Evolutionary conservation across 2,113 vertebrate genomes (phyloP).

Genomic region (Apteryx mantelli): DNA sequence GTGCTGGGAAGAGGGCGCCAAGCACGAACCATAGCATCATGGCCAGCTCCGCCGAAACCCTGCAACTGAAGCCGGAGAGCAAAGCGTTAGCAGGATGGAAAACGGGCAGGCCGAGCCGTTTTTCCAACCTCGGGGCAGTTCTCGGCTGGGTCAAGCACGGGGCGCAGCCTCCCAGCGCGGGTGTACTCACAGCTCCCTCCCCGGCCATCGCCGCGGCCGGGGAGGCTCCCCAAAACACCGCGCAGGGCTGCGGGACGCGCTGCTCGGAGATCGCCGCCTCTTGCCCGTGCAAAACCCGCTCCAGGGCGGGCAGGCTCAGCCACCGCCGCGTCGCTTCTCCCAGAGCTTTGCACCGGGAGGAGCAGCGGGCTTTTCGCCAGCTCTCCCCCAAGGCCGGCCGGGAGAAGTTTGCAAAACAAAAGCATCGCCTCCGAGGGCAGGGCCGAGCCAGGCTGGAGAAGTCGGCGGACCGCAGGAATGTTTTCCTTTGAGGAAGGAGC

Average conservation of each 20-base stretch:
- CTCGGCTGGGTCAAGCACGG: not conserved
- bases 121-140: fast-evolving
- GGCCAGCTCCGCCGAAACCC: conserved; percentile 63
- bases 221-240: not conserved
- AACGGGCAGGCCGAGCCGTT: fast-evolving
- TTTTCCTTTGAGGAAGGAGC: not conserved
- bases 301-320: not conserved
- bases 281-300: not conserved
- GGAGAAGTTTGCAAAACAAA: not conserved
- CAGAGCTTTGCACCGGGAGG: not conserved
- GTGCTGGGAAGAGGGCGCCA: conserved; percentile 78
- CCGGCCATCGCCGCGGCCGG: not conserved
- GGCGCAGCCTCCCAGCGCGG: fast-evolving
- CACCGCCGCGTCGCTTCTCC: not conserved
- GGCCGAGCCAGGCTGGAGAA: not conserved
- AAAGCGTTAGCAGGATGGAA: not conserved
- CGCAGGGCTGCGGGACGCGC: fast-evolving
- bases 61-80: conserved; percentile 45
- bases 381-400: not conserved
- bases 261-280: not conserved
- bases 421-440: fast-evolving
- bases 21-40: conserved; percentile 77
- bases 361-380: not conserved
- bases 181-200: not conserved
- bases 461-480: fast-evolving